Evolutionary conservation across 2,888 invertebrate species (phyloP).

Genomic region (Callyntrura guangdongensis): DNA sequence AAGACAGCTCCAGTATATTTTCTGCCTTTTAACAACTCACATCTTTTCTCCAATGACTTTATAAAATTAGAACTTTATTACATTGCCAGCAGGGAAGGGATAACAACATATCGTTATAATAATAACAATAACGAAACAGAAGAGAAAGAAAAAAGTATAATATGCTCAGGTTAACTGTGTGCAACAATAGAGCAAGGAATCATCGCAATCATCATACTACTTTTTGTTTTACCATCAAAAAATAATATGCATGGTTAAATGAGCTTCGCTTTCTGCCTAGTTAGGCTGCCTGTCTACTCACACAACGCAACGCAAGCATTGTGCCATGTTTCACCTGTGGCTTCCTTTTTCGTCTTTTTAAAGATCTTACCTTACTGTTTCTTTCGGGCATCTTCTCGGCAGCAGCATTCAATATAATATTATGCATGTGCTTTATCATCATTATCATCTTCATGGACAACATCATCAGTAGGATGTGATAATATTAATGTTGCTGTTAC

Average conservation of each 20-base stretch:
- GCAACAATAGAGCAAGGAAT: slow-evolving; percentile 22
- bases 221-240: slow-evolving; percentile 44
- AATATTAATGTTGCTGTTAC: slow-evolving; percentile 15
- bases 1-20: slow-evolving; percentile 84
- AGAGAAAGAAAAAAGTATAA: slow-evolving; percentile 44
- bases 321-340: slow-evolving; percentile 64
- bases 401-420: slow-evolving; percentile 26
- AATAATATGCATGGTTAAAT: slow-evolving; percentile 53
- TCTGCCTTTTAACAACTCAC: slow-evolving; percentile 82
- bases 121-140: slow-evolving; percentile 74
- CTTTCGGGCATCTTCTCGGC: slow-evolving; percentile 23
- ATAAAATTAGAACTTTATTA: slow-evolving; percentile 85
- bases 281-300: slow-evolving; percentile 37
- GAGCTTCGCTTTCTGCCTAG: slow-evolving; percentile 54
- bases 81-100: slow-evolving; percentile 80
- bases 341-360: slow-evolving; percentile 44
- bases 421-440: slow-evolving; percentile 16
- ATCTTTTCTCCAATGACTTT: slow-evolving; percentile 84
- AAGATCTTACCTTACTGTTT: slow-evolving; percentile 1
- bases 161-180: slow-evolving; percentile 28
- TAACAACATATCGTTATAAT: slow-evolving; percentile 75
- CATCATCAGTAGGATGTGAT: slow-evolving; percentile 34
- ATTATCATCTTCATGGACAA: slow-evolving; percentile 15
- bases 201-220: slow-evolving; percentile 51
- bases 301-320: neutral